These are phyloP conservation scores for Rhyzopertha dominica DNA, from an alignment of 1,140 invertebrate genomes.

Conservation along the genomic window DNA sequence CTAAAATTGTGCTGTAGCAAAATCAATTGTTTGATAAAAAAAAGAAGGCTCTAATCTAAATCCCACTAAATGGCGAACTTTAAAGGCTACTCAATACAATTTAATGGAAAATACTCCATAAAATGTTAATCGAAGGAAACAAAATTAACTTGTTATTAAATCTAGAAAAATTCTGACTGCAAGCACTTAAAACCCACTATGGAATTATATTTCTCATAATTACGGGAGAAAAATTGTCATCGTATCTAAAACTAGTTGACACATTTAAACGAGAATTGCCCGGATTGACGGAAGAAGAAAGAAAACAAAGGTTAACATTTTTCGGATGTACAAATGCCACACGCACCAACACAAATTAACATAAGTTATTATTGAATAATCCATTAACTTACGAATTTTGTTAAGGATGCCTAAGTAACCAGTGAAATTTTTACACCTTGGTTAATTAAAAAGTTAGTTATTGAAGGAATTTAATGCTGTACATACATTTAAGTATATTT, in stretches of 20 bases:
- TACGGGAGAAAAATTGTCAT: constrained; percentile 15
- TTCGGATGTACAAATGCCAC: constrained; percentile 22
- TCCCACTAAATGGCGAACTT: no score
- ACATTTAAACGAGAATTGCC: constrained; percentile 12
- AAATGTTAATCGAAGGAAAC: no score
- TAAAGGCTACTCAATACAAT: no score
- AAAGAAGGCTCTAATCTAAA: no score
- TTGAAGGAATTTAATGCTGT: no score
- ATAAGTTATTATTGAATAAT: constrained; percentile 25
- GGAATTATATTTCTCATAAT: constrained; percentile 11
- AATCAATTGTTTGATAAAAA: no score
- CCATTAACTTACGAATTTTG: constrained; percentile 18
- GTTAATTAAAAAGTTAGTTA: constrained; percentile 37
- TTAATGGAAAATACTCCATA: no score
- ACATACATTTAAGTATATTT: no score
- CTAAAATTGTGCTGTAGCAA: no score
- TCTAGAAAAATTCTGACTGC: no score
- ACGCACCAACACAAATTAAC: constrained; percentile 13
- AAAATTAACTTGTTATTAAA: no score
- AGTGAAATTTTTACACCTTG: constrained; percentile 35
- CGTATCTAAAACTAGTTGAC: constrained; percentile 11
- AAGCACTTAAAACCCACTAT: constrained; percentile 4
- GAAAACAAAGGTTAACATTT: constrained; percentile 19
- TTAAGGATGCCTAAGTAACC: constrained; percentile 39
- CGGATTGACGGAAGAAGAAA: constrained; percentile 10